Base-by-base conservation (phyloP, 2,888 invertebrate genomes). In the Lamellibrachia satsuma region DNA sequence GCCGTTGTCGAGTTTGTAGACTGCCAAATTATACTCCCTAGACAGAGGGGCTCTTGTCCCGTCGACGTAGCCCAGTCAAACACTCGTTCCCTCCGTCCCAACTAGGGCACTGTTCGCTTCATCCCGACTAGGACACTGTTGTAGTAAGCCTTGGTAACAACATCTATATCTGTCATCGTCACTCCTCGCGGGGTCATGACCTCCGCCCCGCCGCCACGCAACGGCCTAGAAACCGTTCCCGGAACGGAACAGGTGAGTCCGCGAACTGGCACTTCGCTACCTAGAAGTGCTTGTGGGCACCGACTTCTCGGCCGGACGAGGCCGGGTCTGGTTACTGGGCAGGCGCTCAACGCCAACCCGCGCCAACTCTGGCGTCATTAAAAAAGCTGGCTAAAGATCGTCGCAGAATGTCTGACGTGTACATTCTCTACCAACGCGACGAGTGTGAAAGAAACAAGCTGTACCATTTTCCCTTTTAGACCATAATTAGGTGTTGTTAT, bases 191-290 rank as follows among this genome's bases (percentile, higher is more conserved):
- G 75, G 75, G 11, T 75, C 75, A 75, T 15, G 75, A 75, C 75
- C 75, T 22, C 60, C 15, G 15, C 75, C 75, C 75, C 75, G 75
- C 2, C 75, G 22, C 75, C 75, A 15, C 75, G 75, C 75, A 75
- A 15, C 75, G 75, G 75, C 75, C 75, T 15, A 75, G 75, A 75
- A 75, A 75, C 75, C 22, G 75, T 75, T 75, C 75, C 11, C 22
- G 15, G 75, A 75, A 75, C 75, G 15, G 75, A 75, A 75, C 75
- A 75, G 75, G 75, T 75, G 75, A 75, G 75, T 75, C 75, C n/a
- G 22, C 6, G 75, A 75, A 75, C 75, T 75, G 75, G 75, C 22
- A 75, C 75, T 75, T 75, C 75, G 22, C 75, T 75, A 75, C 75
- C 75, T 75, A n/a, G 2, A 75, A 75, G 6, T 75, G 75, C 75